These are phyloP conservation scores for Limonius californicus DNA, from an alignment of 1,140 invertebrate genomes.

Conservation along the genomic window DNA sequence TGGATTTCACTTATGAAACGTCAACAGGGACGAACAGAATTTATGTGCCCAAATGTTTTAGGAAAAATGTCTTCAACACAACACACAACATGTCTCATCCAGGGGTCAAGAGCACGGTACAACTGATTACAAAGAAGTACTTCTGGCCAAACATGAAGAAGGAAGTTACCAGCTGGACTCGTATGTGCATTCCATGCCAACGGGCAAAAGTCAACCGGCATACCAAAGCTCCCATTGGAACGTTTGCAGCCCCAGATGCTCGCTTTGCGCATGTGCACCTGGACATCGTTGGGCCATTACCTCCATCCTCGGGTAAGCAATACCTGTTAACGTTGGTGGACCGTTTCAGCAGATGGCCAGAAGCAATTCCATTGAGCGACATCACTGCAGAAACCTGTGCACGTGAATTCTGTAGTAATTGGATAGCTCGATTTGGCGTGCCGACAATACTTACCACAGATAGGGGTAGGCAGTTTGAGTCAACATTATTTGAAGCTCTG, in stretches of 20 bases:
- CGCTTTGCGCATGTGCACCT: slow-evolving; percentile 45
- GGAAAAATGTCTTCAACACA: no score
- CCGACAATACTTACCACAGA: slow-evolving; percentile 31
- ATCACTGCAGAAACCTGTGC: slow-evolving; percentile 32
- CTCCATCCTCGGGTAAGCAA: slow-evolving; percentile 33
- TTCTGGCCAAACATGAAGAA: slow-evolving; percentile 48
- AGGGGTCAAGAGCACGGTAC: slow-evolving; percentile 31
- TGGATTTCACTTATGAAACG: no score
- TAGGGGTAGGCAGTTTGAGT: slow-evolving; percentile 35
- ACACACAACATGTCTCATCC: no score
- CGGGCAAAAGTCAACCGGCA: slow-evolving; percentile 35
- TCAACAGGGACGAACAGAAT: no score
- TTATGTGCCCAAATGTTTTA: no score
- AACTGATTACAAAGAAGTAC: slow-evolving; percentile 43
- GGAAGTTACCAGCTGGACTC: slow-evolving; percentile 38
- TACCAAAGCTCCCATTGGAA: slow-evolving; percentile 23
- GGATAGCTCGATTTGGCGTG: slow-evolving; percentile 40
- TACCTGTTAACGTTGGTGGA: slow-evolving; percentile 50
- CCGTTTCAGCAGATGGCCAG: slow-evolving; percentile 48
- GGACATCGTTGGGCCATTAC: slow-evolving; percentile 51
- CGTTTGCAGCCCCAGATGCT: slow-evolving; percentile 25
- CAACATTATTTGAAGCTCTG: slow-evolving; percentile 23
- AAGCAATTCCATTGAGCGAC: slow-evolving; percentile 43
- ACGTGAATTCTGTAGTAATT: slow-evolving; percentile 26
- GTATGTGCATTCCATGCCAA: slow-evolving; percentile 38